Evolutionary conservation across 2,797 vertebrate genomes (phyloP).

Genomic region (Streptopelia turtur): DNA sequence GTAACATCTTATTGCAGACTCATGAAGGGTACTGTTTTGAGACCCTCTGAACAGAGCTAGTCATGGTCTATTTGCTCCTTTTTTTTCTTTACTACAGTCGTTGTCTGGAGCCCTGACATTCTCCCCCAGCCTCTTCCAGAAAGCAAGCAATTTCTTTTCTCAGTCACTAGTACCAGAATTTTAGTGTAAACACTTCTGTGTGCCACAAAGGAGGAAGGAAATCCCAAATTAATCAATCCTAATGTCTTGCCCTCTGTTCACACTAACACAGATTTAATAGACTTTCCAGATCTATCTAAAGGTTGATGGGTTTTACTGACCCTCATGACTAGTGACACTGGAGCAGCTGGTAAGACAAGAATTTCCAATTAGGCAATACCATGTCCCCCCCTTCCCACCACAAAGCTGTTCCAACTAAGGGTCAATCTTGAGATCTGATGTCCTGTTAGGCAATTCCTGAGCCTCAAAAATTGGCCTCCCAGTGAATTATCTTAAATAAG

Average conservation of each 20-base stretch:
- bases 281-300: not conserved
- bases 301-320: not conserved
- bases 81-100: not conserved
- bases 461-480: not conserved
- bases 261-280: not conserved
- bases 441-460: not conserved
- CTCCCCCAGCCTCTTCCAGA: not conserved
- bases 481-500: not conserved
- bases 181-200: not conserved
- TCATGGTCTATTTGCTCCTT: not conserved
- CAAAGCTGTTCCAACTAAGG: not conserved
- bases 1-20: not conserved
- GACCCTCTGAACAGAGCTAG: not conserved
- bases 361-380: not conserved
- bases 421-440: not conserved
- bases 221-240: not conserved
- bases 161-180: not conserved
- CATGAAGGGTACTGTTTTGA: not conserved
- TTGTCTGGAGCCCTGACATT: not conserved
- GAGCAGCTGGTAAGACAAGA: not conserved
- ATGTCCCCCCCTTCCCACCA: not conserved
- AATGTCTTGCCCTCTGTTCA: not conserved
- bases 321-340: not conserved
- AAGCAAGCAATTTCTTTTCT: not conserved
- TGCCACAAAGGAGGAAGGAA: not conserved